phyloP scores from a whole-genome alignment of 2,797 vertebrate genomes.

The Neosalanx taihuensis region DNA sequence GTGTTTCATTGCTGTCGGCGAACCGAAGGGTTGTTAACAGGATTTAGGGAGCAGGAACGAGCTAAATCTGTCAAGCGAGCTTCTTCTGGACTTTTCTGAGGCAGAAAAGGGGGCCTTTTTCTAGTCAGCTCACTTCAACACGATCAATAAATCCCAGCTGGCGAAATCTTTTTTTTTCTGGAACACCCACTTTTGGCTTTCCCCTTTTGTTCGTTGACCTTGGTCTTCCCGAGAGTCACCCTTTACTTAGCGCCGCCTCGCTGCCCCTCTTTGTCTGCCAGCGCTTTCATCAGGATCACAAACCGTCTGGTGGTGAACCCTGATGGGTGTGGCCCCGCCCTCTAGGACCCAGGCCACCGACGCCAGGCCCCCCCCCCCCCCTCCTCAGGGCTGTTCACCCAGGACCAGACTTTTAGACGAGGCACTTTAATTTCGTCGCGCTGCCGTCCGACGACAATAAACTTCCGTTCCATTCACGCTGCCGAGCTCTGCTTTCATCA shows the following conservation, averaged over 20 bases:
- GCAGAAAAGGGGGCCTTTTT: constrained; percentile 38
- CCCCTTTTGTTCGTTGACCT: constrained; percentile 28
- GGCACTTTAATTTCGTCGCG: too few relatives aligned
- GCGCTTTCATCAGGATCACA: constrained; percentile 63
- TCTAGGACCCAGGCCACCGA: constrained; percentile 61
- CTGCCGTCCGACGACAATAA: too few relatives aligned
- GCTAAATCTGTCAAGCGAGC: constrained; percentile 4
- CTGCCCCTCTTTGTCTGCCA: constrained; percentile 41
- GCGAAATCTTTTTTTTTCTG: constrained; percentile 31
- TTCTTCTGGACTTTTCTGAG: constrained; percentile 24
- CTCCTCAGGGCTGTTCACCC: too few relatives aligned
- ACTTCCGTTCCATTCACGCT: too few relatives aligned
- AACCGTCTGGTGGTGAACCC: constrained; percentile 65
- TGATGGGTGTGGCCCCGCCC: constrained; percentile 62
- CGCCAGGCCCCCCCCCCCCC: constrained; percentile 43
- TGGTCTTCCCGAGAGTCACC: constrained; percentile 42
- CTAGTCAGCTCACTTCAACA: constrained; percentile 52
- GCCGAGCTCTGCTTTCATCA: constrained; percentile 63
- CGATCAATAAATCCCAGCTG: constrained; percentile 62
- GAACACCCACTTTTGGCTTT: too few relatives aligned
- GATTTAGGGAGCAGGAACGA: background rate
- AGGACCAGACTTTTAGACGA: too few relatives aligned
- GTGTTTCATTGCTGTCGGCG: too few relatives aligned
- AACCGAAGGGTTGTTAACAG: too few relatives aligned
- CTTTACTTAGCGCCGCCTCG: constrained; percentile 19